A percentile compares a stretch with the other conserved stretches of the same genome.
Evolutionary conservation across 1,140 invertebrate genomes (phyloP).

Genomic region (Drosophila fuyamai): DNA sequence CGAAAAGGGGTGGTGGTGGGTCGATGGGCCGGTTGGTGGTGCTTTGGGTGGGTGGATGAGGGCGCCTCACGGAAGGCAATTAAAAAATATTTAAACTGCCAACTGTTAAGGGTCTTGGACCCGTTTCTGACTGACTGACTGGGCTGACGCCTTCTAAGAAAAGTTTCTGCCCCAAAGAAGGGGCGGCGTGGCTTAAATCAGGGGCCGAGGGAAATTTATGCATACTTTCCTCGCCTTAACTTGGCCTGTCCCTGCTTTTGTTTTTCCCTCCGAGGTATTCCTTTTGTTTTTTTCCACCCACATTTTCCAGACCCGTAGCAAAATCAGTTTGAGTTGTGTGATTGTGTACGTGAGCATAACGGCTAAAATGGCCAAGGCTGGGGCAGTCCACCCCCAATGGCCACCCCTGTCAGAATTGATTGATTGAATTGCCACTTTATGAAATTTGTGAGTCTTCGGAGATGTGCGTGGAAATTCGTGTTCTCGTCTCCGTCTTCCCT

Average conservation of each 20-base stretch:
- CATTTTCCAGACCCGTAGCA: conserved; percentile 23
- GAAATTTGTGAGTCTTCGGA: conserved; percentile 85
- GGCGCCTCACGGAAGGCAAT: conserved; percentile 63
- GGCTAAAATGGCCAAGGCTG: conserved; percentile 57
- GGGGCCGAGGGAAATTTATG: conserved; percentile 50
- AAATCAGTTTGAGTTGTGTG: conserved; percentile 77
- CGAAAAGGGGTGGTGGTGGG: conserved; percentile 31
- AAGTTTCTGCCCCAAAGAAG: conserved; percentile 20
- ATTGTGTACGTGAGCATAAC: conserved; percentile 84
- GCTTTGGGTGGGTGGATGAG: conserved; percentile 10
- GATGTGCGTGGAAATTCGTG: conserved; percentile 82
- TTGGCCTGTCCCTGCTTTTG: conserved; percentile 17
- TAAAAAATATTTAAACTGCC: conserved; percentile 81
- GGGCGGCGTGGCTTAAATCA: background rate
- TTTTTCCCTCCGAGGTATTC: conserved; percentile 9
- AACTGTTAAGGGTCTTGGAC: conserved; percentile 31
- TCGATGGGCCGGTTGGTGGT: conserved; percentile 12
- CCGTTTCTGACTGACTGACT: conserved; percentile 35
- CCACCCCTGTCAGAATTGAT: conserved; percentile 81
- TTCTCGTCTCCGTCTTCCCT: conserved; percentile 25
- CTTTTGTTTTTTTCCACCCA: conserved; percentile 2
- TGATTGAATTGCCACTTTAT: conserved; percentile 85
- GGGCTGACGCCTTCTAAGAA: conserved; percentile 30
- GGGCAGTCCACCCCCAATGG: conserved; percentile 29
- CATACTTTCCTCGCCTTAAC: conserved; percentile 51